Base-by-base conservation (phyloP, 2,888 invertebrate species). In the Boloria euphrosyne region DNA sequence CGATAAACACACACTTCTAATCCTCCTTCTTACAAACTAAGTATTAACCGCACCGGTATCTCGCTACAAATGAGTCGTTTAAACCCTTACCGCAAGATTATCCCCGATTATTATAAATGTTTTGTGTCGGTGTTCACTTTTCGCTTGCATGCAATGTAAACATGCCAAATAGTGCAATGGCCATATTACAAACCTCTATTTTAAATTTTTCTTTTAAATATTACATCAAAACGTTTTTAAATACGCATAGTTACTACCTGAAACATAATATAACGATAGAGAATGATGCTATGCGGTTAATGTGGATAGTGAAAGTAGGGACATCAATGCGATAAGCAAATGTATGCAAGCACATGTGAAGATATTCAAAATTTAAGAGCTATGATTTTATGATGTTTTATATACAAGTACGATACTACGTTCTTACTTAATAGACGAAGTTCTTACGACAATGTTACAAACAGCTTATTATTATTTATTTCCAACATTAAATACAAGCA, bases 21-120 rank as follows among this genome's bases (percentile, higher is more conserved):
- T 89, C 90, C 88, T 79, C 79, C 84, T 82, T 77, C 81, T 81
- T 78, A 83, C 84, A 85, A 84, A 83, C 80, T 84, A 74, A 82
- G 79, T 81, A 82, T 80, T 81, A 85, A 87, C 84, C 78, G 75
- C 82, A 81, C 82, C 87, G 87, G 83, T 85, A 84, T 83, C 80
- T 84, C 79, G 80, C 80, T 82, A 84, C 86, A 90, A 86, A 89
- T 86, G 83, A 85, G 81, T 82, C 81, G 80, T 84, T 81, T 83
- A 86, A 88, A 84, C 85, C 83, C 75, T 76, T 72, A 74, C 85
- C 86, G 86, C 86, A 86, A 85, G 81, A 83, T 85, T 82, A 87
- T 79, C 82, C 80, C 76, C 84, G 89, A 88, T 90, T 88, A 87
- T 82, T 79, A 73, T 72, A 70, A 75, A 79, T 80, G 83, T 86